Conservation (phyloP, 1,140 invertebrate species). For the Drosophila ironensis region DNA sequence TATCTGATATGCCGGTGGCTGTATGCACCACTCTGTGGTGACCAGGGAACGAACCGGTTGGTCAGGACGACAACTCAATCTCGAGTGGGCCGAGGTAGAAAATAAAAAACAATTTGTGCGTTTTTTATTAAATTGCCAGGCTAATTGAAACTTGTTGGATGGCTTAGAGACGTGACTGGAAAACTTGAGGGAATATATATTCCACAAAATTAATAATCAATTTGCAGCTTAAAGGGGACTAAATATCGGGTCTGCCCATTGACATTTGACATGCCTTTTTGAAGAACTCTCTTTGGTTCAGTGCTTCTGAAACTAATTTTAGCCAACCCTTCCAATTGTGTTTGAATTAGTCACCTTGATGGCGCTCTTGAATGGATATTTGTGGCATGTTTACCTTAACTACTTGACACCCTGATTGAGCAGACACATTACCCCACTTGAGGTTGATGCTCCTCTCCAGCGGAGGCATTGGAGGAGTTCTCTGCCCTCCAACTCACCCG, state of each 20-base stretch:
- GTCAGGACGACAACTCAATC: conserved; percentile 69
- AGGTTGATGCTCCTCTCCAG: conserved; percentile 42
- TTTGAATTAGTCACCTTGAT: conserved; percentile 29
- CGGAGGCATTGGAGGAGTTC: conserved; percentile 16
- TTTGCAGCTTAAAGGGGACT: too few species aligned
- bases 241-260: too few species aligned
- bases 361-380: conserved; percentile 23
- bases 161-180: conserved; percentile 19
- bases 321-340: neutral
- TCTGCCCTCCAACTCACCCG: conserved; percentile 11
- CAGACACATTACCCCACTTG: conserved; percentile 46
- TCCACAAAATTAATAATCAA: neutral
- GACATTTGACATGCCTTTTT: too few species aligned
- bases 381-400: conserved; percentile 43
- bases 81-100: conserved; percentile 2
- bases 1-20: neutral
- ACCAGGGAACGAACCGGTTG: conserved; percentile 36
- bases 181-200: neutral
- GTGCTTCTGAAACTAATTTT: neutral
- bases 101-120: conserved; percentile 62
- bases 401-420: conserved; percentile 47
- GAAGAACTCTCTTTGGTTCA: neutral
- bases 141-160: conserved; percentile 65
- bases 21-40: neutral
- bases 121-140: conserved; percentile 57